These are phyloP conservation scores for Achatina immaculata DNA, from an alignment of 1,140 invertebrate species.

Conservation along the genomic window DNA sequence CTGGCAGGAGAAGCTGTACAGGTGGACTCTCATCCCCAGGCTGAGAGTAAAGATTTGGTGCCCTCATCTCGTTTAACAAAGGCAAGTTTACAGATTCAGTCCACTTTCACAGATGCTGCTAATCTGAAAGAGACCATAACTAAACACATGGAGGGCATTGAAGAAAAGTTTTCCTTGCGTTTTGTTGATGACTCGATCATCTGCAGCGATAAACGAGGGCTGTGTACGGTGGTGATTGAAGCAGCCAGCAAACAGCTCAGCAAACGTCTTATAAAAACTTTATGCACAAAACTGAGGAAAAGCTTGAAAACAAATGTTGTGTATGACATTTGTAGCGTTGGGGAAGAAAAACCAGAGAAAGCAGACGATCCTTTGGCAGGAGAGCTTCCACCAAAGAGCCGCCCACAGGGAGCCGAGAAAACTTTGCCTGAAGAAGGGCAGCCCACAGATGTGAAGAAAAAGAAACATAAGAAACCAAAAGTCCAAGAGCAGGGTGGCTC, in stretches of 20 bases:
- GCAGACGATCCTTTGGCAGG: neutral
- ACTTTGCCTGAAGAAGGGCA: too few relatives aligned
- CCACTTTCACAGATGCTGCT: neutral
- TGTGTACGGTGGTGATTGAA: neutral
- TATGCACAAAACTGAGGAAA: neutral
- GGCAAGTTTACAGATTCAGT: neutral
- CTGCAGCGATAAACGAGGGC: neutral
- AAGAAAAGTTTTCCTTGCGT: neutral
- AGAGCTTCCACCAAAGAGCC: too few relatives aligned
- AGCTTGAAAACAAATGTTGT: neutral
- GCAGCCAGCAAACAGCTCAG: neutral
- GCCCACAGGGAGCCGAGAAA: too few relatives aligned
- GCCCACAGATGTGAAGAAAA: too few relatives aligned
- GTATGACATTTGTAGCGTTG: neutral
- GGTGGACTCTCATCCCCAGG: neutral
- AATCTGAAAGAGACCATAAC: neutral
- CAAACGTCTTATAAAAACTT: neutral
- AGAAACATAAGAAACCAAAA: too few relatives aligned
- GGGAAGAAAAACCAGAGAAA: neutral
- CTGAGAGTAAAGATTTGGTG: neutral
- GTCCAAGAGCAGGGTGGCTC: too few relatives aligned
- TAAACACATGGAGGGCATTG: neutral
- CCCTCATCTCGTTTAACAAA: neutral
- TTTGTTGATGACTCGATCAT: neutral
- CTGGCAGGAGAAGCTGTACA: neutral